Evolutionary conservation across 2,113 vertebrate species (phyloP), one percentile per base, ranked within the genome.

Genomic region (Ploceus nigricollis): DNA sequence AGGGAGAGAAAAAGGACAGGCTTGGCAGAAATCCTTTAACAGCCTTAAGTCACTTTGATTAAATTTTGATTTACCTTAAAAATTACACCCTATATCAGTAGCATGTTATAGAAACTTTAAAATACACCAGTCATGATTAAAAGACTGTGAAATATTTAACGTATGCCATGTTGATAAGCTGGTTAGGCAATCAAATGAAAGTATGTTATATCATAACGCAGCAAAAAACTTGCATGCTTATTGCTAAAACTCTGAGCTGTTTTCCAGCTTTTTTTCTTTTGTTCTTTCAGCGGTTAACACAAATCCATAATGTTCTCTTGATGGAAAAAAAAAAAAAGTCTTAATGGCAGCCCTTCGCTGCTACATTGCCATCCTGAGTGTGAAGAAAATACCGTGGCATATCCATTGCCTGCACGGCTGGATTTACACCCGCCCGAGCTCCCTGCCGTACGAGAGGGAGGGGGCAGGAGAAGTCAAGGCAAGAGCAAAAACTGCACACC

Each of bases 401-500:
- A 24, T 11, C 18, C 31, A 50, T 11, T 0, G 35, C 2, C 30
- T 17, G 47, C 35, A 14, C 21, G 56, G 54, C 47, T 7, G 82
- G 50, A n/a, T 50, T 30, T 28, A 9, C 64, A 78, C 21, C 37
- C 61, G 40, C 17, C 56, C 78, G 35, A 72, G 50, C 45, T 65
- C 69, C 28, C 77, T 13, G 76, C 51, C 27, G 42, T 8, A 40
- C 4, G 22, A 16, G 78, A 27, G 28, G 66, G 78, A 72, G 75
- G 25, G 50, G 68, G 75, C 92, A 31, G 91, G 81, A 84, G 88
- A 70, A 71, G 91, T 48, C 89, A 24, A 72, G 87, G 92, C 63
- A 48, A 37, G 48, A 79, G 89, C 88, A 60, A 77, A 51, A 18
- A 20, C 37, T 3, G 63, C 57, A 37, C 70, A 28, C 88, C 66